A percentile compares a stretch with the other conserved stretches of the same genome.
phyloP scores from a whole-genome alignment of 2,113 vertebrate genomes.

The Alethe diademata region DNA sequence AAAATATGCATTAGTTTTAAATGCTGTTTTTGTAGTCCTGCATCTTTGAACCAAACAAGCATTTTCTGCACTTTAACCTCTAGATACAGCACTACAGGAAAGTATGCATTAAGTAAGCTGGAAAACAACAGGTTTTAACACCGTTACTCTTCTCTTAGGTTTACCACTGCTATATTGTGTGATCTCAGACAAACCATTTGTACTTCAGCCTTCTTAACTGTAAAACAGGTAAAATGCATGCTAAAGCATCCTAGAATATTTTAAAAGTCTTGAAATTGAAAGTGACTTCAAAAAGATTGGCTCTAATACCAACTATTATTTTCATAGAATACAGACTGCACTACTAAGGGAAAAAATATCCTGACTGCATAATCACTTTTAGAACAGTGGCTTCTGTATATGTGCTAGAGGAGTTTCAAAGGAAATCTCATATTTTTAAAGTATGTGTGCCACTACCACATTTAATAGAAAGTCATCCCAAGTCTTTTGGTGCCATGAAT shows the following conservation, averaged over 20 bases:
- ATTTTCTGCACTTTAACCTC: neutral
- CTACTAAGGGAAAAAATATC: neutral
- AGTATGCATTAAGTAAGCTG: neutral
- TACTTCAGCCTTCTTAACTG: neutral
- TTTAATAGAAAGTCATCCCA: neutral
- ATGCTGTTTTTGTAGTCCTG: neutral
- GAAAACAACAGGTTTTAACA: neutral
- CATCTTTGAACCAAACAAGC: neutral
- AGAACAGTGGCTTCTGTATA: neutral
- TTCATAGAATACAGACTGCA: neutral
- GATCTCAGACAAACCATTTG: neutral
- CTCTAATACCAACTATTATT: neutral
- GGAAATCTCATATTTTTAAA: neutral
- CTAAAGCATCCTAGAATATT: neutral
- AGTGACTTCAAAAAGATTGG: neutral
- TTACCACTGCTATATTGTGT: neutral
- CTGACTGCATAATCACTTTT: neutral
- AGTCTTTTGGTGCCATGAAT: neutral
- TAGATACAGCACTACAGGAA: neutral
- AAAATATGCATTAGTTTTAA: neutral
- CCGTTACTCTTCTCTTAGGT: neutral
- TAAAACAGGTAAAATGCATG: neutral
- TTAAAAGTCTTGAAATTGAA: neutral
- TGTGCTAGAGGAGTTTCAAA: neutral
- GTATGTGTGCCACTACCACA: neutral